phyloP scores from a whole-genome alignment of 2,888 invertebrate genomes.

The Microplitis manilae region DNA sequence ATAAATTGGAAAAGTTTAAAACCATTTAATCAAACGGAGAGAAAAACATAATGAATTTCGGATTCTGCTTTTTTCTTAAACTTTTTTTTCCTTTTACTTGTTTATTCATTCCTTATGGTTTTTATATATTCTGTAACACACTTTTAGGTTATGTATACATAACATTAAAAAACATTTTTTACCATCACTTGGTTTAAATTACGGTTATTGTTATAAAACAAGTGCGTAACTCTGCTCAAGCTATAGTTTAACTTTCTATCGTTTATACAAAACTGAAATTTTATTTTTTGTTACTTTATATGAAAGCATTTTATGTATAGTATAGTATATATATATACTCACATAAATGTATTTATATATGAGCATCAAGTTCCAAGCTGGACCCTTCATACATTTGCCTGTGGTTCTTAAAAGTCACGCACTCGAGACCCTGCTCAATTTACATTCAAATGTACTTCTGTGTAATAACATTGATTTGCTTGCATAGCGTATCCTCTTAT shows the following conservation, averaged over 20 bases:
- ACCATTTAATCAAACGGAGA: conserved; percentile 14
- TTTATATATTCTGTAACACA: conserved; percentile 15
- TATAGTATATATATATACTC: too few relatives aligned
- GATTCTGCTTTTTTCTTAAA: conserved; percentile 4
- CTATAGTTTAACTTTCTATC: conserved; percentile 37
- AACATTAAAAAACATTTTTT: too few relatives aligned
- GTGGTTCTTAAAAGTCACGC: background rate
- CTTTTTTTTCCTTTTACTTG: conserved; percentile 2
- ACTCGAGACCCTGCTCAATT: conserved; percentile 23
- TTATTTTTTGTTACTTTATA: conserved; percentile 32
- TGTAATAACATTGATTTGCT: background rate
- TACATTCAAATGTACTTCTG: conserved; percentile 7
- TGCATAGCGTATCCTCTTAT: too few relatives aligned
- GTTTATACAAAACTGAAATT: conserved; percentile 20
- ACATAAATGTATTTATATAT: conserved; percentile 13
- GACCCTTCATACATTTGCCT: conserved; percentile 14
- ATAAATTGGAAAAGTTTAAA: conserved; percentile 28
- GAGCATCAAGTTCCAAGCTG: conserved; percentile 18
- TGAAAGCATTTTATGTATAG: conserved; percentile 10
- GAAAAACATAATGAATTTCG: conserved; percentile 14
- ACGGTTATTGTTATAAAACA: background rate
- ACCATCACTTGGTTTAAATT: too few relatives aligned
- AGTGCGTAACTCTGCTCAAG: conserved; percentile 16
- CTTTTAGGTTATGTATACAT: background rate
- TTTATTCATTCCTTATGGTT: conserved; percentile 11